A percentile compares a stretch with the other conserved stretches of the same genome.
Evolutionary conservation across 2,113 vertebrate species (phyloP).

Genomic region (Pithys albifrons): DNA sequence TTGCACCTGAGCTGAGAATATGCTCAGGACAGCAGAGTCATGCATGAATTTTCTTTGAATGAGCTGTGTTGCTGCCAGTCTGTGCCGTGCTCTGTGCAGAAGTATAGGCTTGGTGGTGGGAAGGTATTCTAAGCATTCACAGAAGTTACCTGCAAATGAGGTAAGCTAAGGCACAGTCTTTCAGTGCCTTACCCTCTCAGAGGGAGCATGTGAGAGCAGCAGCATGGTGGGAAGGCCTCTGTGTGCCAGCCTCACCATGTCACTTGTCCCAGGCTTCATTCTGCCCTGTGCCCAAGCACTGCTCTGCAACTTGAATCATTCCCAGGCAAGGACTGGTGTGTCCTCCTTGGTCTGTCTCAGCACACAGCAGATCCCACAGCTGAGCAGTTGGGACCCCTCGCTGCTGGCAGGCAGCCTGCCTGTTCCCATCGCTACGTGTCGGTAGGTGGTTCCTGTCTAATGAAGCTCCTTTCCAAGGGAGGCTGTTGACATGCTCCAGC

Average conservation of each 20-base stretch:
- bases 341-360: not conserved
- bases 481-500: conserved; percentile 10
- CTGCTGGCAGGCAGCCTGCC: conserved; percentile 24
- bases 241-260: not conserved
- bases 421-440: conserved; percentile 4
- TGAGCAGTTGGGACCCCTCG: not conserved
- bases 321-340: not conserved
- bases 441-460: conserved; percentile 36
- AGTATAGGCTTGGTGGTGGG: accelerated
- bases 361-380: not conserved
- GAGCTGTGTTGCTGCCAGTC: not conserved
- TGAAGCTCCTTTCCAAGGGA: conserved; percentile 13
- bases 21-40: not conserved
- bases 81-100: not conserved
- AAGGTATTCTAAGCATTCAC: not conserved
- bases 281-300: not conserved
- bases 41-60: not conserved
- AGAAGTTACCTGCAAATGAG: not conserved
- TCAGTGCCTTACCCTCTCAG: not conserved
- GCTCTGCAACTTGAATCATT: not conserved
- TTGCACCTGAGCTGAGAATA: not conserved
- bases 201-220: not conserved
- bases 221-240: not conserved
- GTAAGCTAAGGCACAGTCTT: not conserved
- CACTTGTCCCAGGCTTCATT: not conserved